Conservation (phyloP, 2,113 vertebrate species). For the Pardalotus punctatus region DNA sequence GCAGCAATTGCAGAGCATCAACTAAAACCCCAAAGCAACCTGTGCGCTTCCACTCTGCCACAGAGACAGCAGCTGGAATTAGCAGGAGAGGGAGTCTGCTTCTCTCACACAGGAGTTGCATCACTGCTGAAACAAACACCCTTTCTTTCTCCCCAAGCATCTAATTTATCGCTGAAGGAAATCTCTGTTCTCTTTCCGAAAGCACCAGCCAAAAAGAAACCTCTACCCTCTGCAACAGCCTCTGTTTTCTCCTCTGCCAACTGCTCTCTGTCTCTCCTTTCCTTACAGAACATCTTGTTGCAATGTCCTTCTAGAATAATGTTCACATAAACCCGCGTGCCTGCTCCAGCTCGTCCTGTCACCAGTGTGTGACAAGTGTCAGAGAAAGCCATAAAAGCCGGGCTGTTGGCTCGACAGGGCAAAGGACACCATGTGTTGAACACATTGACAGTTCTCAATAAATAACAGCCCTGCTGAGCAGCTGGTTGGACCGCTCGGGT, state of each 20-base stretch:
- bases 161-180: conserved; percentile 30
- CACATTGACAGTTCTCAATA: conserved; percentile 48
- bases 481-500: conserved; percentile 23
- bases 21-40: background rate
- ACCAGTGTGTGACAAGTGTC: conserved; percentile 34
- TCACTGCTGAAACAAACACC: conserved; percentile 28
- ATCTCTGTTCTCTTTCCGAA: conserved; percentile 17
- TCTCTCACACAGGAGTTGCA: background rate
- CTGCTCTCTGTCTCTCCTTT: background rate
- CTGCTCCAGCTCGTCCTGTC: background rate
- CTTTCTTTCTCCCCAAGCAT: conserved; percentile 15
- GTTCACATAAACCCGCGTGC: background rate
- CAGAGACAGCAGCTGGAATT: background rate
- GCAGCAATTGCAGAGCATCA: background rate
- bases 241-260: conserved; percentile 9
- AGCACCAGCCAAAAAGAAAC: conserved; percentile 39
- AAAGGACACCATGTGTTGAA: conserved; percentile 49
- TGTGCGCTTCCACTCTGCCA: background rate
- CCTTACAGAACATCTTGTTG: background rate
- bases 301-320: background rate
- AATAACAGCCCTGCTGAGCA: conserved; percentile 31
- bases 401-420: background rate
- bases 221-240: background rate
- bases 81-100: background rate
- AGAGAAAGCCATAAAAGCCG: conserved; percentile 1